Conservation (phyloP, 2,888 invertebrate species). For the Candidula unifasciata region DNA sequence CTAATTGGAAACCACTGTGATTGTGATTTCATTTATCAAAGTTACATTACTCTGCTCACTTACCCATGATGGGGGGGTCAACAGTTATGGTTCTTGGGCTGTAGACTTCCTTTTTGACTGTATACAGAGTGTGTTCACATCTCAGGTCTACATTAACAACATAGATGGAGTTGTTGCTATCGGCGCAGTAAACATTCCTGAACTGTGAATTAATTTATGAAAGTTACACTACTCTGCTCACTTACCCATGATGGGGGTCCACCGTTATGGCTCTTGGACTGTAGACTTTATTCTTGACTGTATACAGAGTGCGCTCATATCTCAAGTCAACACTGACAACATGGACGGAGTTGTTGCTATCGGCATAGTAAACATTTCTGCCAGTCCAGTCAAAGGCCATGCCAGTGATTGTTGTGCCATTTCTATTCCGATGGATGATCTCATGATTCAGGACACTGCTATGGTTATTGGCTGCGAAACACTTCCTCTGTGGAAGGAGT, state of each 20-base stretch:
- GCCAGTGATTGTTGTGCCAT: conserved; percentile 71
- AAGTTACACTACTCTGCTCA: conserved; percentile 2
- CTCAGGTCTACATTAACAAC: conserved; percentile 87
- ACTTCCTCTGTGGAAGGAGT: conserved; percentile 9
- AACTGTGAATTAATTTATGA: conserved; percentile 87
- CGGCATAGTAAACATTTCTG: conserved; percentile 91
- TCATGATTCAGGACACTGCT: neutral
- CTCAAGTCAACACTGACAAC: conserved; percentile 87
- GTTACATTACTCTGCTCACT: conserved; percentile 50
- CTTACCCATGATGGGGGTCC: conserved; percentile 86
- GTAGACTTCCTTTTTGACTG: conserved; percentile 80
- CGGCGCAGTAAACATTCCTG: conserved; percentile 91
- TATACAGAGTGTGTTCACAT: conserved; percentile 87
- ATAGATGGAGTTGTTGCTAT: conserved; percentile 88
- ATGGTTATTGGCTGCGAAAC: neutral
- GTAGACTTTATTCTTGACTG: conserved; percentile 80
- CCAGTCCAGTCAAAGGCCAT: conserved; percentile 94
- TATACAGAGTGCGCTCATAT: conserved; percentile 87
- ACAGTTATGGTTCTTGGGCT: conserved; percentile 90
- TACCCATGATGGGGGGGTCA: conserved; percentile 88
- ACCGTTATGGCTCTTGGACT: conserved; percentile 90
- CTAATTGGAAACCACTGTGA: too few species aligned
- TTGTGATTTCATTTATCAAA: too few species aligned
- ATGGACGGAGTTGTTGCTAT: conserved; percentile 88
- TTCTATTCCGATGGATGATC: neutral